Conservation (phyloP, 64 coral and sea anemone genomes). For the Cladopsammia gracilis region DNA sequence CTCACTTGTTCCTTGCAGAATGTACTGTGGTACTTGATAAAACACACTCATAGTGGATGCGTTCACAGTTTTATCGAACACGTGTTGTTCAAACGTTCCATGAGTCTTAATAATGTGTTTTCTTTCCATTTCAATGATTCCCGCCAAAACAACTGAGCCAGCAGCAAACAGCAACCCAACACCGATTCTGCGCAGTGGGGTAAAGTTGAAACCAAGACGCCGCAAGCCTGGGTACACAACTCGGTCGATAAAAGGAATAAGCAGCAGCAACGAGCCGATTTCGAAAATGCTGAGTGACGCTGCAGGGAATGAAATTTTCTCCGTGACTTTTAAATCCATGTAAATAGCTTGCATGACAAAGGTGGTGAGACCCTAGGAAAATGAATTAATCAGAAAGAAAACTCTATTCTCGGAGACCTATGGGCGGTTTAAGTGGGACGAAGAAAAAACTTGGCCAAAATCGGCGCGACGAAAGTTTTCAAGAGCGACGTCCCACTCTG, state of each 20-base stretch:
- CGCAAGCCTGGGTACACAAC: constrained; percentile 62
- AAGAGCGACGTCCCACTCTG: no score
- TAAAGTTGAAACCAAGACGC: constrained; percentile 60
- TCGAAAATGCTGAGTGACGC: constrained; percentile 74
- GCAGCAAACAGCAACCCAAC: constrained; percentile 72
- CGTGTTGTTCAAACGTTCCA: constrained; percentile 28
- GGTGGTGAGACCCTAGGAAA: constrained; percentile 54
- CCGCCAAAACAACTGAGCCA: constrained; percentile 65
- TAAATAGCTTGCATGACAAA: constrained; percentile 69
- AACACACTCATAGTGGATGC: constrained; percentile 67
- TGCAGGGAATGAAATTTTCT: constrained; percentile 42
- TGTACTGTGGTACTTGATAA: constrained; percentile 70
- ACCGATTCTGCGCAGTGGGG: constrained; percentile 77
- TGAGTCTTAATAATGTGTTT: constrained; percentile 31
- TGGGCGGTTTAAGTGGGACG: no score
- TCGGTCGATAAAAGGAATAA: constrained; percentile 73
- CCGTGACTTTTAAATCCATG: constrained; percentile 55
- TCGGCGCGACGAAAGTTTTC: no score
- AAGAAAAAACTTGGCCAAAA: no score
- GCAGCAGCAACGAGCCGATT: constrained; percentile 23
- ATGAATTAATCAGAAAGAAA: background rate
- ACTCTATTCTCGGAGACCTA: no score
- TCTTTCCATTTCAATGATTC: constrained; percentile 62
- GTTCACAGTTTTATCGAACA: constrained; percentile 43
- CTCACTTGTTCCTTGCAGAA: constrained; percentile 61